Evolutionary conservation across 1,140 invertebrate species (phyloP).

Genomic region (Amphibalanus amphitrite): DNA sequence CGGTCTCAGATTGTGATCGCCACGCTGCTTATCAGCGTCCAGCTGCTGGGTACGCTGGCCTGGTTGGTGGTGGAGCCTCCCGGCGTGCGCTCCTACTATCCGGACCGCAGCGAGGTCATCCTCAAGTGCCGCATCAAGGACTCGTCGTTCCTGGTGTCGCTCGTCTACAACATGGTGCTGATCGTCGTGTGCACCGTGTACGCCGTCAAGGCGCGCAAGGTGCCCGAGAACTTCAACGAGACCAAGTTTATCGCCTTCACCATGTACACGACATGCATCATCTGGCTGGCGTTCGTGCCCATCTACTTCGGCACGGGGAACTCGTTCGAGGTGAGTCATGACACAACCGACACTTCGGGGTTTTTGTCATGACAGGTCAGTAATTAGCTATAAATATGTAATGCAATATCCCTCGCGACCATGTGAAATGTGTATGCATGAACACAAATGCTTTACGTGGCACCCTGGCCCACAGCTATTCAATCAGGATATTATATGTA

Average conservation of each 20-base stretch:
- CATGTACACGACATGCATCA: slow-evolving; percentile 49
- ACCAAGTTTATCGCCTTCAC: slow-evolving; percentile 45
- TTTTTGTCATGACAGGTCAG: too few relatives aligned
- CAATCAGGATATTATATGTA: too few relatives aligned
- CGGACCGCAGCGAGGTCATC: slow-evolving; percentile 32
- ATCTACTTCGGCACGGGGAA: slow-evolving; percentile 43
- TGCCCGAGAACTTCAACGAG: slow-evolving; percentile 46
- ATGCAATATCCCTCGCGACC: too few relatives aligned
- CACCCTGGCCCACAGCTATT: too few relatives aligned
- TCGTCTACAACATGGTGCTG: slow-evolving; percentile 42
- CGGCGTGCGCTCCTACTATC: slow-evolving; percentile 32
- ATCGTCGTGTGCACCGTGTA: slow-evolving; percentile 44
- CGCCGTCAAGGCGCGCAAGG: slow-evolving; percentile 42
- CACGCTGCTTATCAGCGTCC: slow-evolving; percentile 38
- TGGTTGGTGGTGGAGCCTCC: slow-evolving; percentile 41
- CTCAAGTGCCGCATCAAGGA: slow-evolving; percentile 41
- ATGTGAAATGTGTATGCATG: too few relatives aligned
- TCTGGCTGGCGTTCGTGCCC: slow-evolving; percentile 45
- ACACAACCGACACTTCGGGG: neutral
- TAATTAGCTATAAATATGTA: too few relatives aligned
- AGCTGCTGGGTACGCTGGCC: slow-evolving; percentile 30
- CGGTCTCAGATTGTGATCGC: slow-evolving; percentile 53
- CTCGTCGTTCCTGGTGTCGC: slow-evolving; percentile 39
- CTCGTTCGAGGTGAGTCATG: slow-evolving; percentile 32
- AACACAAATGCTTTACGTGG: too few relatives aligned